Base-by-base conservation (phyloP, 2,888 invertebrate species). In the Yponomeuta plumbellus region DNA sequence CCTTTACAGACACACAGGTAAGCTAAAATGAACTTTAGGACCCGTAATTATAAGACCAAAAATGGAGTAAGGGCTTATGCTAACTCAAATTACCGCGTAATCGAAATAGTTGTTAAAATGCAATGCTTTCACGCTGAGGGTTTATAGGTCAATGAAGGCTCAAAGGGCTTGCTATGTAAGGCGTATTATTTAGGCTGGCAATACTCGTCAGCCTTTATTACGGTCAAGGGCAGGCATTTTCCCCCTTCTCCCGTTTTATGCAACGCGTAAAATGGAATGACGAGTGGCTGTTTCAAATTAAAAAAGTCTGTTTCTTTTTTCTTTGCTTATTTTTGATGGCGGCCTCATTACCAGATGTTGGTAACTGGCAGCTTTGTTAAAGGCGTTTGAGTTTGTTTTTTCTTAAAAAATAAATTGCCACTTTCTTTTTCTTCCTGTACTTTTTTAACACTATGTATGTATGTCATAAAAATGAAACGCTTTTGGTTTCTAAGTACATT, bases 1-100 rank as follows among this genome's bases (percentile, higher is more conserved):
- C 70, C 70, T 73, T 70, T 70, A 69, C 71, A 70, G 71, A 69
- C 58, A 64, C 64, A 65, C 40, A 61, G 63, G 13, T 65, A 66
- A 11, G n/a, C 65, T 11, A 73, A 66, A 66, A n/a, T 57, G 11
- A 40, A 44, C 70, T 67, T 66, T 73, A 70, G 66, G 10, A 11
- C n/a, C 2, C 13, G 61, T 17, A 34, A 34, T 11, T 61, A 11
- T 58, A 58, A 61, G 39, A 61, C 26, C 23, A 26, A n/a, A 61
- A 23, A 23, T 23, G n/a, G 23, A 61, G 23, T 13, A 17, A n/a
- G 10, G 34, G n/a, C 34, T 61, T 76, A 74, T 68, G 69, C 66
- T 66, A 69, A 69, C 65, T 68, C 64, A 68, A 70, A 70, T 67
- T 68, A 69, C 67, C 66, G 66, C 64, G 61, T 69, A 67, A 69